phyloP scores from a whole-genome alignment of 2,888 invertebrate genomes.

The Lordiphosa fenestrarum region DNA sequence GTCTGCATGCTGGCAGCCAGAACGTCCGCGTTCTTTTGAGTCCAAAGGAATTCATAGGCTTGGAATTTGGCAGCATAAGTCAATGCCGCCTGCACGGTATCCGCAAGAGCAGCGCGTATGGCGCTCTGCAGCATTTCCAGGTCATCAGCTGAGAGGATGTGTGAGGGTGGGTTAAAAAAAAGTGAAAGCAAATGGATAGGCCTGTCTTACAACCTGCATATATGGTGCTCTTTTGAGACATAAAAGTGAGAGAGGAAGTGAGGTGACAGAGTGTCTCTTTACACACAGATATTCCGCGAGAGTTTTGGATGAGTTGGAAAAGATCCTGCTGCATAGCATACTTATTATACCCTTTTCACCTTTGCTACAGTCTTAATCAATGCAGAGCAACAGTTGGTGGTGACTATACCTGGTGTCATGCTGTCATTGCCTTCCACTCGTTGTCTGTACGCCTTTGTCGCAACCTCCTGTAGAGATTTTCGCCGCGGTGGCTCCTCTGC shows the following conservation, averaged over 20 bases:
- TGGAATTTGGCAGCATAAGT: conserved; percentile 74
- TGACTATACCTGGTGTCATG: conserved; percentile 5
- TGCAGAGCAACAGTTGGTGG: neutral
- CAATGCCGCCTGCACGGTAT: conserved; percentile 66
- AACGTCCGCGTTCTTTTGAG: conserved; percentile 61
- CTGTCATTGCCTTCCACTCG: conserved; percentile 27
- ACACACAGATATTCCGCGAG: too few species aligned
- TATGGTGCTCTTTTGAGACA: too few species aligned
- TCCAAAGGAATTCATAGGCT: conserved; percentile 75
- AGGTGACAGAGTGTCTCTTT: too few species aligned
- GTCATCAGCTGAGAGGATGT: conserved; percentile 36
- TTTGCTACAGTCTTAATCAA: too few species aligned
- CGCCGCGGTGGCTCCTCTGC: conserved; percentile 18
- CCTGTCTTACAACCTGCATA: too few species aligned
- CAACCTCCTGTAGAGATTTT: conserved; percentile 14
- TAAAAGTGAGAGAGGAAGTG: too few species aligned
- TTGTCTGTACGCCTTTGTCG: conserved; percentile 35
- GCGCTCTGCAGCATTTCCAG: conserved; percentile 58
- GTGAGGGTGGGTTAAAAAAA: neutral
- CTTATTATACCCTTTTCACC: neutral
- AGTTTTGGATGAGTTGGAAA: too few species aligned
- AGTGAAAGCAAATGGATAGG: too few species aligned
- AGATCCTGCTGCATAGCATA: neutral
- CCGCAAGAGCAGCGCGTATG: conserved; percentile 59
- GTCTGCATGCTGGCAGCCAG: conserved; percentile 59